Evolutionary conservation across 1,140 invertebrate species (phyloP), one percentile per base, ranked within the genome.

Genomic region (Drosophila gunungcola): DNA sequence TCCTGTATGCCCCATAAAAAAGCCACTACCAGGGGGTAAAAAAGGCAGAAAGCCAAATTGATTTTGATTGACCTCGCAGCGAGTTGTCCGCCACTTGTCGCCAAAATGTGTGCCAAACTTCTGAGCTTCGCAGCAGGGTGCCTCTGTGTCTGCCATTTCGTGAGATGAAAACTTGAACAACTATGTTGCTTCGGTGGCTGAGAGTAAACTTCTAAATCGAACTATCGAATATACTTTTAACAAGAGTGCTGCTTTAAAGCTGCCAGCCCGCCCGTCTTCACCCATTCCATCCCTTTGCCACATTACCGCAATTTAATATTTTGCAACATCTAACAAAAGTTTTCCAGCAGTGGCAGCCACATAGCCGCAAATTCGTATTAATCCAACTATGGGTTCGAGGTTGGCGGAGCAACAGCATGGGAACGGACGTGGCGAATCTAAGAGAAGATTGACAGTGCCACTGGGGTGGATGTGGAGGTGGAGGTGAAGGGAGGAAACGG

Each of bases 251-350:
- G 16, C 45, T 61, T 43, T 56, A 13, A 56, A 13, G 25, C 41
- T 6, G 9, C 25, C 9, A 3, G 5, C 25, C 46, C 16, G 16
- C n/a, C 16, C 16, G 10, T 29, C n/a, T 29, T 16, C 4, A 7
- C 29, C 21, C 42, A 45, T 4, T 3, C 36, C 25, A 34, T 39
- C 16, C 42, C 52, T 9, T 27, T n/a, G 6, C 29, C 29, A 49
- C 13, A 21, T 13, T 51, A 78, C 70, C 58, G 52, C 62, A 83
- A 70, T 79, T 75, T 84, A 84, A 83, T 84, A 83, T 84, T 83
- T 82, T 79, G 75, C 58, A 70, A 69, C 70, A 80, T 62, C 54
- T 78, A 65, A 54, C 45, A 60, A 73, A 73, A 82, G 64, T 73
- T 78, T 78, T 27, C 53, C n/a, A 57, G 21, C 7, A 46, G 43